Base-by-base conservation (phyloP, 1,140 invertebrate genomes). In the Chionoecetes opilio region DNA sequence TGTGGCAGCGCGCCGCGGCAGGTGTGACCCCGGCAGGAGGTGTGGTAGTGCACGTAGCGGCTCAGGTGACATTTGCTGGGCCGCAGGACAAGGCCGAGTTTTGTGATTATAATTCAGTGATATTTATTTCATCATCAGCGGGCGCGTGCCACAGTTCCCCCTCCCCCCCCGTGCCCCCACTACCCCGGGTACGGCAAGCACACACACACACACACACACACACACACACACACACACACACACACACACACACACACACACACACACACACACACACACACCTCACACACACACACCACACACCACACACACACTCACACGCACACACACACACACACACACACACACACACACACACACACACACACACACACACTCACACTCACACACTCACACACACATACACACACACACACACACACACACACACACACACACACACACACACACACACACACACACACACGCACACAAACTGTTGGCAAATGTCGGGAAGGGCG, bases 221-320 rank as follows among this genome's bases (percentile, higher is more conserved):
- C 38, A 41, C 29, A 90, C 29, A 38, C 37, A 38, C 38, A 38
- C 37, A 90, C 41, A 90, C 37, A 90, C 38, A 46, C 88, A 53
- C 37, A 37, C 88, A 90, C 88, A 88, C 3, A 34, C 86, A 88
- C 29, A 37, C 31, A 35, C 35, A 88, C 41, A 88, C 32, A 88
- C 38, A 88, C 38, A 88, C 38, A 90, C 29, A 41, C 38, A 46
- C 37, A 46, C 38, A 41, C 29, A 90, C 29, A 38, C 37, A 38
- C n/a, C n/a, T n/a, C n/a, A n/a, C n/a, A n/a, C n/a, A n/a, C n/a
- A n/a, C n/a, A n/a, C n/a, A n/a, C n/a, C n/a, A n/a, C n/a, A n/a
- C n/a, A n/a, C n/a, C 38, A 38, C 37, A 90, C 41, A 90, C 37
- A 90, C 38, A 46, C 88, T n/a, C 37, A 37, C 88, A 90, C 88